phyloP scores from a whole-genome alignment of 2,113 vertebrate species.

The Pangasianodon hypophthalmus region DNA sequence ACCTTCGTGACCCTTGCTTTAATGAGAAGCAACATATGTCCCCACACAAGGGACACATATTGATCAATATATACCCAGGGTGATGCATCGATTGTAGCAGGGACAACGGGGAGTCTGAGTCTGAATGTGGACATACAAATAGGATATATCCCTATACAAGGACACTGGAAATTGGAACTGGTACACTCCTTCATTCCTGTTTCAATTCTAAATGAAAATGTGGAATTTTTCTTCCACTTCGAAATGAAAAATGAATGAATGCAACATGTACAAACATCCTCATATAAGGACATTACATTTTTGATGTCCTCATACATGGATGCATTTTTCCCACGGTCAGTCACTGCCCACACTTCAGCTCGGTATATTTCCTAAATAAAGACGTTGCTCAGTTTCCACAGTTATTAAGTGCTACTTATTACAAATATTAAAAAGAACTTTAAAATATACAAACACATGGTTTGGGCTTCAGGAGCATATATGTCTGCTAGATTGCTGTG shows the following conservation, averaged over 20 bases:
- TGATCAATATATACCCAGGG: conserved; percentile 21
- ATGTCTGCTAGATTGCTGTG: neutral
- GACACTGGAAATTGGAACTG: neutral
- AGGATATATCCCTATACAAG: neutral
- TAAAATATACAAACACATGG: neutral
- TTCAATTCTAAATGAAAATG: neutral
- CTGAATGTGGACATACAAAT: neutral
- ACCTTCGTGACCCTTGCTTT: conserved; percentile 27
- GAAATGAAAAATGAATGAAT: neutral
- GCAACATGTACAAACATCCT: neutral
- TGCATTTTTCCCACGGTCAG: neutral
- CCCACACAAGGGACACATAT: conserved; percentile 1
- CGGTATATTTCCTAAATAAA: neutral
- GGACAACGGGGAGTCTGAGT: neutral
- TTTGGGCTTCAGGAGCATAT: neutral
- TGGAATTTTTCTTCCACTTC: neutral
- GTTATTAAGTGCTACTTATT: neutral
- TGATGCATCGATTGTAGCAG: conserved; percentile 11
- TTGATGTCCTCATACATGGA: neutral
- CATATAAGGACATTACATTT: neutral
- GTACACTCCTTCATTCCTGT: neutral
- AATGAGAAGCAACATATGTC: conserved; percentile 28
- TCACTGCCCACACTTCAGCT: neutral
- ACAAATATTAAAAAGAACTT: neutral
- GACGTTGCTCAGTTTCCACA: neutral